Conservation (phyloP, 2,113 vertebrate species). For the Nerophis lumbriciformis region DNA sequence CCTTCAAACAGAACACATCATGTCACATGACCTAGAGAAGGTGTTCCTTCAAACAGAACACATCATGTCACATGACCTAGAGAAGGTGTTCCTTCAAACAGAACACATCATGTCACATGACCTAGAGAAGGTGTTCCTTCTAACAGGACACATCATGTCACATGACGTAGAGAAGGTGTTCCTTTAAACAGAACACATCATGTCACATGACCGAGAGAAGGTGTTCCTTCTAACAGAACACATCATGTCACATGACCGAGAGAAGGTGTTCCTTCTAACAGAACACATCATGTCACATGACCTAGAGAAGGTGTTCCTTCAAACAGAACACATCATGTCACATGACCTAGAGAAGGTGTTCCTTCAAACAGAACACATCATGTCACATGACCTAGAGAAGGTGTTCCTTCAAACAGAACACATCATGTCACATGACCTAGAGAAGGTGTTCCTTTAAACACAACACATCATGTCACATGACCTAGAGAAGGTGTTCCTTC, state of each 20-base stretch:
- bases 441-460: too few relatives aligned
- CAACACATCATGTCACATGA: conserved; percentile 10
- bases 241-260: neutral
- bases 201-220: too few relatives aligned
- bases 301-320: too few relatives aligned
- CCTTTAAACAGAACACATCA: conserved; percentile 11
- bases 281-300: conserved; percentile 10
- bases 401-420: conserved; percentile 4
- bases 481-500: too few relatives aligned
- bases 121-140: too few relatives aligned
- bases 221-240: conserved; percentile 4
- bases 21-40: too few relatives aligned
- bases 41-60: conserved; percentile 4
- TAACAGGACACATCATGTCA: conserved; percentile 3
- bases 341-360: too few relatives aligned
- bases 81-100: too few relatives aligned
- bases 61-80: neutral
- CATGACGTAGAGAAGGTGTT: too few relatives aligned
- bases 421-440: neutral
- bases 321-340: conserved; percentile 4
- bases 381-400: too few relatives aligned
- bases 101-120: conserved; percentile 10
- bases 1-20: conserved; percentile 11
- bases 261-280: too few relatives aligned
- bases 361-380: conserved; percentile 11